Evolutionary conservation across 2,113 vertebrate genomes (phyloP).

Genomic region (Menura novaehollandiae): DNA sequence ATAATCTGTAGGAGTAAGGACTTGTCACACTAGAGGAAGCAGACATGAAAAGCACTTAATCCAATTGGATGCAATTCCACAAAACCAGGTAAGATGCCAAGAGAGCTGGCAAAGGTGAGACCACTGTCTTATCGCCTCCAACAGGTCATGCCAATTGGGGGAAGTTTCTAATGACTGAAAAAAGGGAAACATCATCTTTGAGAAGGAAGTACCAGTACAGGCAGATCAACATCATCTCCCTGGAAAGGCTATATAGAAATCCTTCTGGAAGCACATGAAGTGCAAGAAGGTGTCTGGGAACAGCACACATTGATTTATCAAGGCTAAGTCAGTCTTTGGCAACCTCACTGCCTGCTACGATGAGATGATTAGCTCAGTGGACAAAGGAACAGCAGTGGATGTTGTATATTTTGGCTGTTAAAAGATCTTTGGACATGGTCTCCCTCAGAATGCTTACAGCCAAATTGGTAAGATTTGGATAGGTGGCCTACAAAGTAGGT

Average conservation of each 20-base stretch:
- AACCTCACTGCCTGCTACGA: background rate
- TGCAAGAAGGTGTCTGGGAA: background rate
- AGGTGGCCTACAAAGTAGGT: background rate
- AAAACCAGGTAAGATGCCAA: background rate
- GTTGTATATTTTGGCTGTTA: background rate
- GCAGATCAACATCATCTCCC: background rate
- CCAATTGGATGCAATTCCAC: background rate
- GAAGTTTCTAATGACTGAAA: background rate
- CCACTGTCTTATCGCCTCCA: background rate
- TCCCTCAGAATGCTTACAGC: background rate
- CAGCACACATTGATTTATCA: background rate
- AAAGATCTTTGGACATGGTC: background rate
- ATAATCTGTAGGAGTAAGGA: background rate
- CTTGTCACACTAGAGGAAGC: background rate
- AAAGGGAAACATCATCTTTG: background rate
- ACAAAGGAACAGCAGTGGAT: background rate
- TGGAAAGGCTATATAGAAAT: background rate
- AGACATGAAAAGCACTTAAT: background rate
- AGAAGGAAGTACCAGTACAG: background rate
- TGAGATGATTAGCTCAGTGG: background rate
- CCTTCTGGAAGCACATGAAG: background rate
- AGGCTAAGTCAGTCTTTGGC: background rate
- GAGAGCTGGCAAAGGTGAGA: background rate
- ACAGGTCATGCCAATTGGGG: accelerated
- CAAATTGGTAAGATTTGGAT: background rate